Conservation (phyloP, 2,113 vertebrate genomes). For the Irena cyanogastra region DNA sequence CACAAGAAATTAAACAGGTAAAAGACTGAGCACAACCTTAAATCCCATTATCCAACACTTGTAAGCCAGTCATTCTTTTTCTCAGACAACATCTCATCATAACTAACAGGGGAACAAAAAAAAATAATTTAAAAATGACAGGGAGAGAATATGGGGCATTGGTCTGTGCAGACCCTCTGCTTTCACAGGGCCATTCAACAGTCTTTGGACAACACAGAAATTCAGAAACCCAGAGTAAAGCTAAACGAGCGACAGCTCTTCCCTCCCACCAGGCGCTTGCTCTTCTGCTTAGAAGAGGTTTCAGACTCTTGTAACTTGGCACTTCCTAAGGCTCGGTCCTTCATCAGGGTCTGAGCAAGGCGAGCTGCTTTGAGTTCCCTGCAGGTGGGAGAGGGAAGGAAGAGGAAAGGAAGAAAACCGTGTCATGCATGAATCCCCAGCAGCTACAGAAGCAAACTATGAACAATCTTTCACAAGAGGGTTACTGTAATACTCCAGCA, state of each 20-base stretch:
- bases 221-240: slow-evolving; percentile 68
- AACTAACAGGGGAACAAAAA: not conserved
- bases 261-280: slow-evolving; percentile 78
- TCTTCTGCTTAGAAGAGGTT: slow-evolving; percentile 24
- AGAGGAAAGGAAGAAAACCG: not conserved
- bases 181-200: not conserved
- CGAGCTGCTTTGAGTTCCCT: slow-evolving; percentile 89
- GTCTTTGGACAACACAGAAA: not conserved
- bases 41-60: not conserved
- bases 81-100: not conserved
- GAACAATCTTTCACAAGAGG: not conserved
- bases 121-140: not conserved
- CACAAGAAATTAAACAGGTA: not conserved
- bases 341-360: slow-evolving; percentile 72
- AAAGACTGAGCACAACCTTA: not conserved
- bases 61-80: not conserved
- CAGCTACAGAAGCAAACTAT: not conserved
- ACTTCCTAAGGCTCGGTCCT: slow-evolving; percentile 3
- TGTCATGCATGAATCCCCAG: not conserved
- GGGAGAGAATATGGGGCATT: not conserved
- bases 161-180: not conserved
- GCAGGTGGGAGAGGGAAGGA: not conserved
- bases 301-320: not conserved
- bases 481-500: not conserved
- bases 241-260: slow-evolving; percentile 80